A percentile compares a stretch with the other conserved stretches of the same genome.
These are phyloP conservation scores for Neotoma lepida DNA, from an alignment of 2,113 vertebrate species.

Conservation along the genomic window DNA sequence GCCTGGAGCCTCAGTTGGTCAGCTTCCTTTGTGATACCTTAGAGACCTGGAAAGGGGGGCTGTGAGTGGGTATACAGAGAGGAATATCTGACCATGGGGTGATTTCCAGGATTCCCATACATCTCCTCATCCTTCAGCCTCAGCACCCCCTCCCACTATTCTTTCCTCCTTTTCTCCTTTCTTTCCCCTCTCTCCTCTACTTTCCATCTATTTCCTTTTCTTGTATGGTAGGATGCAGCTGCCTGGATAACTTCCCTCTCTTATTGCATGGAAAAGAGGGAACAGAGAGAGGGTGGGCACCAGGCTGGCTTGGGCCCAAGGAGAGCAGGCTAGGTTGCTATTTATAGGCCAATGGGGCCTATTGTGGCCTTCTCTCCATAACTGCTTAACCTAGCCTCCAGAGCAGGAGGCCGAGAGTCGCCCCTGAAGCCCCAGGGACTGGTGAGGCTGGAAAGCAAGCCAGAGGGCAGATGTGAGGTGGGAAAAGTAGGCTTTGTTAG, in stretches of 20 bases:
- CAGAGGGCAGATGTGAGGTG: background rate
- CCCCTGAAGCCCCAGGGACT: constrained; percentile 59
- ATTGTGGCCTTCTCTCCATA: constrained; percentile 43
- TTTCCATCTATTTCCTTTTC: constrained; percentile 66
- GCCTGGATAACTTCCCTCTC: constrained; percentile 72
- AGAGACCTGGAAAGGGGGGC: background rate
- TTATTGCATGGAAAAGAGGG: constrained; percentile 75
- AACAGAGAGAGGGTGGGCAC: constrained; percentile 74
- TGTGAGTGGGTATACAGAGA: background rate
- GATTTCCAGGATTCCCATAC: background rate
- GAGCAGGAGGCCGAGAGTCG: constrained; percentile 48
- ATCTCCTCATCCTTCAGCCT: background rate
- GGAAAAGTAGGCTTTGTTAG: constrained; percentile 69
- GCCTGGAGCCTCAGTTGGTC: background rate
- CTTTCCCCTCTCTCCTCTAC: constrained; percentile 39
- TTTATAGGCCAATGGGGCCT: constrained; percentile 56
- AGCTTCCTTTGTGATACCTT: background rate
- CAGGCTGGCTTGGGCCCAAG: constrained; percentile 38
- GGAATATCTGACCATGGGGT: background rate
- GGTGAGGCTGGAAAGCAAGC: constrained; percentile 44
- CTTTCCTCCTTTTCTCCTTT: constrained; percentile 26
- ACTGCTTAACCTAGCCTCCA: background rate
- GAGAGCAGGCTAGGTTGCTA: constrained; percentile 53
- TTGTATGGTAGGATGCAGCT: constrained; percentile 76
- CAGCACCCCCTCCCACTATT: constrained; percentile 7